These are phyloP conservation scores for Stictocephala bisonia DNA, from an alignment of 2,888 invertebrate genomes.

Conservation along the genomic window DNA sequence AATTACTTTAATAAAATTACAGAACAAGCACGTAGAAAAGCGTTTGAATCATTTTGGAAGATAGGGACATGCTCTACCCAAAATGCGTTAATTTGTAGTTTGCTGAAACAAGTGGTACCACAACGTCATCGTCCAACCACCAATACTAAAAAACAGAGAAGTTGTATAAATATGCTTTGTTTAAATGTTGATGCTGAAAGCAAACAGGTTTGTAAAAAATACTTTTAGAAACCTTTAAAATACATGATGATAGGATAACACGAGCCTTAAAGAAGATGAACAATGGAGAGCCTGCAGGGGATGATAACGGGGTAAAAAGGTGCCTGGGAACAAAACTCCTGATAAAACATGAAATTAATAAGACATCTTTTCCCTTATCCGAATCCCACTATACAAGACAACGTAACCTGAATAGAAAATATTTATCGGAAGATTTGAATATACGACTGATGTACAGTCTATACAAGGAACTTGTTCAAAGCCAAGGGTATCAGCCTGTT, in stretches of 20 bases:
- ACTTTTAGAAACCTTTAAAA: constrained; percentile 36
- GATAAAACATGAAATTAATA: too few species aligned
- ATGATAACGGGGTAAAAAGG: constrained; percentile 34
- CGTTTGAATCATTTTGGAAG: constrained; percentile 43
- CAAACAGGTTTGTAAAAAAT: constrained; percentile 38
- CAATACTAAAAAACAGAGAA: constrained; percentile 10
- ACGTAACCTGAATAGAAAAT: constrained; percentile 42
- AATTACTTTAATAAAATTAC: constrained; percentile 18
- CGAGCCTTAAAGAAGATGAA: constrained; percentile 37
- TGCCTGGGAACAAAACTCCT: constrained; percentile 39
- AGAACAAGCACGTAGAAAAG: constrained; percentile 17
- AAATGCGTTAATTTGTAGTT: constrained; percentile 35
- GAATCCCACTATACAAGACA: constrained; percentile 35
- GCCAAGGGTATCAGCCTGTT: constrained; percentile 26
- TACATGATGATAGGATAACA: constrained; percentile 39
- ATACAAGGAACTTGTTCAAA: constrained; percentile 32
- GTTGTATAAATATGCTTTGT: constrained; percentile 32
- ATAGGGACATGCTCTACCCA: constrained; percentile 37
- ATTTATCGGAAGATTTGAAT: constrained; percentile 36
- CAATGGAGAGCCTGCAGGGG: constrained; percentile 14
- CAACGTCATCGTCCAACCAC: constrained; percentile 9
- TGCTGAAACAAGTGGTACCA: constrained; percentile 29
- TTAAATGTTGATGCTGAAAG: constrained; percentile 29
- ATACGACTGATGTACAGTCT: constrained; percentile 41
- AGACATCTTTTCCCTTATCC: constrained; percentile 32